Evolutionary conservation across 2,888 invertebrate species (phyloP).

Genomic region (Pollenia angustigena): DNA sequence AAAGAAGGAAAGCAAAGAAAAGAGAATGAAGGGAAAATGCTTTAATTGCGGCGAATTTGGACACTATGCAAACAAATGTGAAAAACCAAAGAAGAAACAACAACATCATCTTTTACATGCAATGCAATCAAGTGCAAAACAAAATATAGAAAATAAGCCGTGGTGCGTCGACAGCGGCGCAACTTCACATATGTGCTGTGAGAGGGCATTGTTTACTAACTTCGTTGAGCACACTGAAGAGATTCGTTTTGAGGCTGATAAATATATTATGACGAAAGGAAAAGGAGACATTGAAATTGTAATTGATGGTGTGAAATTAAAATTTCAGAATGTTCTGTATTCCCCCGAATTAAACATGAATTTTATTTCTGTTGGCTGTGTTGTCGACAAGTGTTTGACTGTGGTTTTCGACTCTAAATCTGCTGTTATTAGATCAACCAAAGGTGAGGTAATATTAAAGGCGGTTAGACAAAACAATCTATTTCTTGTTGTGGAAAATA

Average conservation of each 20-base stretch:
- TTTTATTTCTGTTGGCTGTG: constrained; percentile 70
- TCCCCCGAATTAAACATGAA: constrained; percentile 65
- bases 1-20: not conserved
- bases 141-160: not conserved
- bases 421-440: constrained; percentile 44
- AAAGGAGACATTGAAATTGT: constrained; percentile 53
- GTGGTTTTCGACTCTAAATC: constrained; percentile 56
- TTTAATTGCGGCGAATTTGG: constrained; percentile 13
- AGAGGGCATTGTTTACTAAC: constrained; percentile 42
- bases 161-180: constrained; percentile 73
- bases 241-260: constrained; percentile 61
- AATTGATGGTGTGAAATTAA: constrained; percentile 65
- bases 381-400: constrained; percentile 68
- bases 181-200: constrained; percentile 70
- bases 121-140: not conserved
- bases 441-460: constrained; percentile 38
- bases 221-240: constrained; percentile 53
- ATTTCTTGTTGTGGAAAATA: constrained; percentile 32
- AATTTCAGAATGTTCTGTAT: constrained; percentile 70
- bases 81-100: not conserved
- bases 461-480: constrained; percentile 34
- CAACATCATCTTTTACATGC: constrained; percentile 30
- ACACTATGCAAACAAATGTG: constrained; percentile 6
- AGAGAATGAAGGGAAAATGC: not conserved
- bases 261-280: constrained; percentile 58